Base-by-base conservation (phyloP, 2,888 invertebrate species). In the Icerya purchasi region DNA sequence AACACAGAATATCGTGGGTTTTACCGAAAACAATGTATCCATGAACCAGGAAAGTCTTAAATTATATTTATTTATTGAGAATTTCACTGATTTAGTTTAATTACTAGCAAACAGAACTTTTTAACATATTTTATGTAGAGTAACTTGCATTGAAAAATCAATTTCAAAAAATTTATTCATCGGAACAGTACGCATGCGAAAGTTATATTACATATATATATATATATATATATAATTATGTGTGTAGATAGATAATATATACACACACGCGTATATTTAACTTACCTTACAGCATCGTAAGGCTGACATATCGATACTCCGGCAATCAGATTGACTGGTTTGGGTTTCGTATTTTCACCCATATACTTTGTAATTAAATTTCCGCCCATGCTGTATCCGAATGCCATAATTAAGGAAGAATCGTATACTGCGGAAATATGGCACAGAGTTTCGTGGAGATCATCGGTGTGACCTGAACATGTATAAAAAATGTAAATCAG, bases 221-320 rank as follows among this genome's bases (percentile, higher is more conserved):
- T n/a, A 19, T 20, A 56, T 36, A 56, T 55, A 24, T 23, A 14
- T 56, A 18, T n/a, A n/a, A n/a, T n/a, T n/a, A n/a, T 49, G 21
- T 52, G 21, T 50, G 49, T 55, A 25, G 53, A 24, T 18, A 59
- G 51, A n/a, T n/a, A n/a, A 19, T 24, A 25, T 20, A 23, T 21
- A 59, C 3, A 54, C 18, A 21, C 3, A 2, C 21, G 22, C 21
- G 23, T 8, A 19, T 19, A 49, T n/a, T 14, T 50, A n/a, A 80
- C 84, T 80, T 75, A 92, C 90, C 84, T 83, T 62, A 84, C 81
- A 53, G 90, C 90, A 72, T 89, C 86, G 72, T 93, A 94, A 67
- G 93, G 93, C 73, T 93, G 93, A 70, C 93, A 92, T 68, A 93
- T 84, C 36, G 92, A 91, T 67, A 94, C 82, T 24, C 84, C 93